Evolutionary conservation across 1,140 invertebrate species (phyloP).

Genomic region (Drosophila albomicans): DNA sequence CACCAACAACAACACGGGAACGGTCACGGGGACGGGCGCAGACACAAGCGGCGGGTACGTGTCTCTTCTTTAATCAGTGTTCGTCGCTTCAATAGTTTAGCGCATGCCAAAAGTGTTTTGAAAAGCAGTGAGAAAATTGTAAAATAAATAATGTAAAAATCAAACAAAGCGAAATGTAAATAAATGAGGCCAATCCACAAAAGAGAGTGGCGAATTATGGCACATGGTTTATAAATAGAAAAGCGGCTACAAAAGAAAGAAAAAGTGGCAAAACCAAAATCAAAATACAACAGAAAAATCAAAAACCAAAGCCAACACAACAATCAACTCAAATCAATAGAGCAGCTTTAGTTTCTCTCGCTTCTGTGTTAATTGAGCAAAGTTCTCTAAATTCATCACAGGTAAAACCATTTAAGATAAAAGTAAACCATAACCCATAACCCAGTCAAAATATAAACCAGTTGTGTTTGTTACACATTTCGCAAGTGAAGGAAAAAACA

Average conservation of each 20-base stretch:
- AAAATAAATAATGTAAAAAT: conserved; percentile 44
- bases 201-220: conserved; percentile 69
- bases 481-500: conserved; percentile 40
- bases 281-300: conserved; percentile 25
- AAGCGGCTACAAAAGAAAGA: conserved; percentile 55
- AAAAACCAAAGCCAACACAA: conserved; percentile 12
- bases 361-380: conserved; percentile 19
- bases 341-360: conserved; percentile 6
- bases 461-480: conserved; percentile 73
- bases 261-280: conserved; percentile 54
- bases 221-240: conserved; percentile 60
- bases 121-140: conserved; percentile 51
- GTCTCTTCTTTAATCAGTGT: conserved; percentile 44
- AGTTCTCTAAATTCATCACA: conserved; percentile 15
- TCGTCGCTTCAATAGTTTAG: conserved; percentile 18
- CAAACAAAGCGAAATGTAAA: conserved; percentile 62
- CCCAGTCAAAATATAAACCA: conserved; percentile 49
- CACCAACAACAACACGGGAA: conserved; percentile 35
- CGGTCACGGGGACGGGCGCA: conserved; percentile 27
- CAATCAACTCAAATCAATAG: background rate
- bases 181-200: conserved; percentile 66
- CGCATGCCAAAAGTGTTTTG: conserved; percentile 59
- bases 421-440: conserved; percentile 18
- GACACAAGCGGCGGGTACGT: conserved; percentile 20
- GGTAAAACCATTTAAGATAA: conserved; percentile 50